These are phyloP conservation scores for Sapajus apella DNA, from an alignment of 2,113 vertebrate species.

Conservation along the genomic window DNA sequence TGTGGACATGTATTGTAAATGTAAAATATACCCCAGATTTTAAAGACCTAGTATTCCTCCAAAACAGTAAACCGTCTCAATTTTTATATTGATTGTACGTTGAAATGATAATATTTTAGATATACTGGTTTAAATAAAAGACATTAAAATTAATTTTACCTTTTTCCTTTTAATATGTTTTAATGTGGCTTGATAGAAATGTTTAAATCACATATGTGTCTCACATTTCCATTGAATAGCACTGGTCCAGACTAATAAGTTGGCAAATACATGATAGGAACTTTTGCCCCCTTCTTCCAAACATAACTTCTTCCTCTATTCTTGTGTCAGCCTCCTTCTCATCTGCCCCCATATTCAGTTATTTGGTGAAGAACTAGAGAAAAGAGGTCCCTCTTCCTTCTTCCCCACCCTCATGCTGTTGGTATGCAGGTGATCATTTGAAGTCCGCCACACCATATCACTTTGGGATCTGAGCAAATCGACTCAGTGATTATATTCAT, in stretches of 20 bases:
- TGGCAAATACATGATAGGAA: background rate
- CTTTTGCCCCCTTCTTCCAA: background rate
- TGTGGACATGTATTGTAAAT: rapidly evolving
- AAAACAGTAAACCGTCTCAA: background rate
- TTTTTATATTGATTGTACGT: background rate
- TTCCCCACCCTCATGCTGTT: background rate
- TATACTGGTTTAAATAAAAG: slow-evolving; percentile 14
- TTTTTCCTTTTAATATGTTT: slow-evolving; percentile 24
- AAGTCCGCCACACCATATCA: background rate
- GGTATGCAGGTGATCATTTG: background rate
- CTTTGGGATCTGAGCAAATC: background rate
- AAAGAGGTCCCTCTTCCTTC: rapidly evolving
- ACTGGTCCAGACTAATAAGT: background rate
- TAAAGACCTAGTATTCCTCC: background rate
- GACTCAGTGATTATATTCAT: background rate
- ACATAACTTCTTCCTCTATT: background rate
- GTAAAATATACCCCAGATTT: background rate
- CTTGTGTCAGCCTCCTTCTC: background rate
- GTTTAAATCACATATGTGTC: background rate
- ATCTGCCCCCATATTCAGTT: background rate
- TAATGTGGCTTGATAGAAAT: background rate
- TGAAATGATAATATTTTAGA: background rate
- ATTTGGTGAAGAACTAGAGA: background rate
- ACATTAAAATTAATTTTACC: background rate
- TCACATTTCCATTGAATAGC: background rate